Base-by-base conservation (phyloP, 2,888 invertebrate genomes). In the Acleris literana region DNA sequence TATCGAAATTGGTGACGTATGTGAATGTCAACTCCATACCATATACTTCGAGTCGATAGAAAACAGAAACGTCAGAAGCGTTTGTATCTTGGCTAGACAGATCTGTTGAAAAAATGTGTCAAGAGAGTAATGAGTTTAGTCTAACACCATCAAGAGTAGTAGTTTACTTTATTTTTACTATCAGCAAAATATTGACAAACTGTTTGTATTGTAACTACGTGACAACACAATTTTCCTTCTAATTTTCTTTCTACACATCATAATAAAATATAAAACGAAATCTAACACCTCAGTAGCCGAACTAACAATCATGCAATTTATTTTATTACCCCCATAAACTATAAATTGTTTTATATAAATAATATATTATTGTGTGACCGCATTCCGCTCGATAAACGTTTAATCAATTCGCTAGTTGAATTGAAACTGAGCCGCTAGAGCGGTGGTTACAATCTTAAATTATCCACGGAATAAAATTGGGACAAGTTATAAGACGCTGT, bases 401-500 rank as follows among this genome's bases (percentile, higher is more conserved):
- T 82, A 85, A 84, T 85, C 84, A 83, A 84, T 84, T 84, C 79
- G 76, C 79, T 72, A 80, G 71, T 73, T 71, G 77, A 72, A 74
- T 73, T 71, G 77, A 72, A 74, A 77, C 74, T 71, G 71, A 65
- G 70, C 69, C 68, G 69, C 64, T 69, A 33, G 54, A 70, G 69
- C 64, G 69, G 62, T 66, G 70, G 62, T 74, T 68, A 69, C 69
- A 72, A 73, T 73, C 74, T 74, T 72, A 72, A 69, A 75, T 75
- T 75, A 76, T 76, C 67, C 68, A 64, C 63, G 65, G 67, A 68
- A 65, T 63, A 17, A 53, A 22, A 22, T 25, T 53, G 62, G 66
- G 3, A 3, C 53, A 66, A 68, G 63, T 61, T 22, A 56, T 43
- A 61, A 44, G 55, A 25, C 25, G 7, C 11, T 20, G 49, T 29